Evolutionary conservation across 2,797 vertebrate species (phyloP).

Genomic region (Alauda arvensis): DNA sequence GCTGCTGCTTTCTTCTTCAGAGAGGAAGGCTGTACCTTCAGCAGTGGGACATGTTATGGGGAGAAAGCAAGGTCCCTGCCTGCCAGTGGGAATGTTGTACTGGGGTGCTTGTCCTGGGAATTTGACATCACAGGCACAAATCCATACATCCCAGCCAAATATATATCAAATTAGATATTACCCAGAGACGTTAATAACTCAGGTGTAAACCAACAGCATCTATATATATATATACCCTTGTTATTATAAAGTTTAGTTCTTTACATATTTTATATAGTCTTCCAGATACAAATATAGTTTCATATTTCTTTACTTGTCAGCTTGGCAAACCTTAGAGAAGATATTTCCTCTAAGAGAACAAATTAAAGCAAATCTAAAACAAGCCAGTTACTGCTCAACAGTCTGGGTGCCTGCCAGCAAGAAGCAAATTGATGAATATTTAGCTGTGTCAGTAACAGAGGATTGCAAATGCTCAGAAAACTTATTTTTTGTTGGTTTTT

Average conservation of each 20-base stretch:
- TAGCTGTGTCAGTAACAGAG: neutral
- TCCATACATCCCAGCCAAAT: neutral
- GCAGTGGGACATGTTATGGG: rapidly evolving
- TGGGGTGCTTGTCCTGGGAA: neutral
- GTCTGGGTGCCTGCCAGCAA: slow-evolving; percentile 8
- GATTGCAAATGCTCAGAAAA: neutral
- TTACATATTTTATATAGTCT: neutral
- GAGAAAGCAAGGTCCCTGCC: neutral
- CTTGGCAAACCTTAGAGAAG: slow-evolving; percentile 13
- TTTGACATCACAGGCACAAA: neutral
- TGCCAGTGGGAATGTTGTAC: neutral
- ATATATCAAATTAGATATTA: neutral
- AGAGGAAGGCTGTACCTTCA: neutral
- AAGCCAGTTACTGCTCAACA: slow-evolving; percentile 15
- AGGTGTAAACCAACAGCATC: neutral
- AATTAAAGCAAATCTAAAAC: slow-evolving; percentile 38
- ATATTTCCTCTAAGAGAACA: slow-evolving; percentile 6
- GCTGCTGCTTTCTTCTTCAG: neutral
- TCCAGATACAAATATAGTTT: neutral
- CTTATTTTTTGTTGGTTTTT: too few species aligned
- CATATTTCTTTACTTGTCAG: neutral
- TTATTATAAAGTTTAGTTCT: neutral
- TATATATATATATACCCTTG: neutral
- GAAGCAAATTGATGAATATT: neutral
- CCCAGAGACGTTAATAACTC: neutral